phyloP scores from a whole-genome alignment of 2,113 vertebrate genomes.

The Cyprinodon brontotheroides region DNA sequence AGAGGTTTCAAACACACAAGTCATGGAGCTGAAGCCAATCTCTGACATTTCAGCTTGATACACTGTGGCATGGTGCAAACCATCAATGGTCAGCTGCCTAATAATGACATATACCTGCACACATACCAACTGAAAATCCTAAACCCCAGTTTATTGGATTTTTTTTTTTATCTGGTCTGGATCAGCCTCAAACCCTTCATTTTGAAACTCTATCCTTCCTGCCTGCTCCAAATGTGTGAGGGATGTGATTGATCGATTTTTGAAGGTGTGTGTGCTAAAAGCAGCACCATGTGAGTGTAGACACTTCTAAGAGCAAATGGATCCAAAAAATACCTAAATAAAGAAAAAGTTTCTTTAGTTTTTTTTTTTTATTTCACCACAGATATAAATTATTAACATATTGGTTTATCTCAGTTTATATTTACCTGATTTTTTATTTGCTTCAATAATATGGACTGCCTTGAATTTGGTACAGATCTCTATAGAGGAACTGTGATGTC shows the following conservation, averaged over 20 bases:
- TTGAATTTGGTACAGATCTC: neutral
- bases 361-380: constrained; percentile 29
- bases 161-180: constrained; percentile 50
- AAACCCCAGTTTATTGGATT: constrained; percentile 62
- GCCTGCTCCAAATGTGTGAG: constrained; percentile 53
- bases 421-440: constrained; percentile 31
- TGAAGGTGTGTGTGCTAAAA: constrained; percentile 58
- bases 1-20: constrained; percentile 28
- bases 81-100: constrained; percentile 45
- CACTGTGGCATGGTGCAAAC: constrained; percentile 38
- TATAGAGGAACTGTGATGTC: constrained; percentile 7
- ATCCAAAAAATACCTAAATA: constrained; percentile 50
- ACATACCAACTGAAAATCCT: constrained; percentile 46
- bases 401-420: constrained; percentile 34
- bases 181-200: constrained; percentile 51
- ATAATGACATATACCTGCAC: constrained; percentile 48
- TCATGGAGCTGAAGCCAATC: constrained; percentile 18
- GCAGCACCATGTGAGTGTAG: constrained; percentile 42
- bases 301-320: constrained; percentile 36
- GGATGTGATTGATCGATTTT: constrained; percentile 60
- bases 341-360: neutral
- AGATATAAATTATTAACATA: constrained; percentile 16
- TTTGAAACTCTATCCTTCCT: constrained; percentile 54
- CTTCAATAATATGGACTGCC: constrained; percentile 3
- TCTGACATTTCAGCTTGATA: constrained; percentile 57